A percentile compares a stretch with the other conserved stretches of the same genome.
Conservation (phyloP, 2,113 vertebrate genomes). For the Corythornis madagascariensis region DNA sequence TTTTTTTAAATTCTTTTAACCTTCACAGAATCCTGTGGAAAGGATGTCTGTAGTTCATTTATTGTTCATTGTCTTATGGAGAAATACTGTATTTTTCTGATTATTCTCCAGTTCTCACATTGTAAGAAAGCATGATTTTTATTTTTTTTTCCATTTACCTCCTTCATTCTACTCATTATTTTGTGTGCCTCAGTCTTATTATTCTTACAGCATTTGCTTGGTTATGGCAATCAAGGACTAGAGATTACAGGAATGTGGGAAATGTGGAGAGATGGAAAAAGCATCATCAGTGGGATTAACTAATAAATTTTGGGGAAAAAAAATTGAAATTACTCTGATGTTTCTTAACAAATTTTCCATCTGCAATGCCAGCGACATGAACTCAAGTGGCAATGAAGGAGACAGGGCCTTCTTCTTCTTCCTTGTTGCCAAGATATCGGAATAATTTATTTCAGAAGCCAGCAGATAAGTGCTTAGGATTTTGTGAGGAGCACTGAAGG, state of each 20-base stretch:
- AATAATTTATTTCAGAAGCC: neutral
- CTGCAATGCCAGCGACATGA: neutral
- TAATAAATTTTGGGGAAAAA: neutral
- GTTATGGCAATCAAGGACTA: neutral
- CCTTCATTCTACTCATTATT: neutral
- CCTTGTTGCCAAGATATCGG: neutral
- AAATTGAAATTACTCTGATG: neutral
- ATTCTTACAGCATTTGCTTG: neutral
- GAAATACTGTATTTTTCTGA: neutral
- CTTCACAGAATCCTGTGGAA: neutral
- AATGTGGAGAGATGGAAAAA: neutral
- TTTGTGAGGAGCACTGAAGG: neutral
- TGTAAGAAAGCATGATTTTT: neutral
- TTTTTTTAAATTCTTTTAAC: neutral
- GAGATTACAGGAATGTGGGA: neutral
- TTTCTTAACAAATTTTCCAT: neutral
- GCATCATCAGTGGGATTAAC: neutral
- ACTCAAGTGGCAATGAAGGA: neutral
- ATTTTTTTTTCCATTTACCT: neutral
- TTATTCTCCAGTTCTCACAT: neutral
- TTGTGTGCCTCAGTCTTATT: neutral
- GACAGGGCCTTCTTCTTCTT: neutral
- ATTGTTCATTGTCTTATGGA: neutral
- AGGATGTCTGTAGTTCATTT: neutral
- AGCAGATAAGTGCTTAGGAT: neutral